Base-by-base conservation (phyloP, 2,113 vertebrate species). In the Sapajus apella region DNA sequence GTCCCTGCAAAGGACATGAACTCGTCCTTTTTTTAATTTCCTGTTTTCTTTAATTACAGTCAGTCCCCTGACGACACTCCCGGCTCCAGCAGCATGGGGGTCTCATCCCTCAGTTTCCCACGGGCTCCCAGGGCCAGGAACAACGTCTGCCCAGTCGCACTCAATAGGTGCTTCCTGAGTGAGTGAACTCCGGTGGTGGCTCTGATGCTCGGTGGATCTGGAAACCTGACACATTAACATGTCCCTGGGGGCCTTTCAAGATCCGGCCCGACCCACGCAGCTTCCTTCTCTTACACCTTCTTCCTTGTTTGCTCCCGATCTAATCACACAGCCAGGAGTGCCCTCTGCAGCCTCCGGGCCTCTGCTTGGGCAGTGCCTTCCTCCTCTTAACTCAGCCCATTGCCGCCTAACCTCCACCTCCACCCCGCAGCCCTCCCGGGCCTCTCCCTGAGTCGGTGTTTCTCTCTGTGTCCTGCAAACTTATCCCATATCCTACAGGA, bases 101-200 rank as follows among this genome's bases (percentile, higher is more conserved):
- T 14, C 80, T 58, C 35, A 2, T 5, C 76, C 2, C 9, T 35
- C 4, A 0, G 25, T 0, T 27, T 20, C 30, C 14, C 6, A 5
- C 2, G 2, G 70, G 56, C 45, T 35, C 10, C 87, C 16, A 0
- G 6, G 7, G 18, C 45, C 25, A 2, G 37, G 86, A 47, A 35
- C 40, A 9, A 6, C 0, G 16, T 32, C 21, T 58, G 64, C n/a
- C 40, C 20, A 5, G 11, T 7, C 4, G 23, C 52, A 6, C 3
- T 40, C 45, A 14, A 3, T 17, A 8, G 6, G 9, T 1, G 12
- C 43, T 25, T 87, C 47, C 14, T 25, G 52, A 80, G 58, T n/a
- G 18, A 58, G 35, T 4, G 37, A 64, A 35, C 58, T 13, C 43
- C 16, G 1, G 0, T 40, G 14, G 58, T 6, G 50, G 45, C 23